These are phyloP conservation scores for Cataglyphis hispanica DNA, from an alignment of 1,140 invertebrate species.

Conservation along the genomic window DNA sequence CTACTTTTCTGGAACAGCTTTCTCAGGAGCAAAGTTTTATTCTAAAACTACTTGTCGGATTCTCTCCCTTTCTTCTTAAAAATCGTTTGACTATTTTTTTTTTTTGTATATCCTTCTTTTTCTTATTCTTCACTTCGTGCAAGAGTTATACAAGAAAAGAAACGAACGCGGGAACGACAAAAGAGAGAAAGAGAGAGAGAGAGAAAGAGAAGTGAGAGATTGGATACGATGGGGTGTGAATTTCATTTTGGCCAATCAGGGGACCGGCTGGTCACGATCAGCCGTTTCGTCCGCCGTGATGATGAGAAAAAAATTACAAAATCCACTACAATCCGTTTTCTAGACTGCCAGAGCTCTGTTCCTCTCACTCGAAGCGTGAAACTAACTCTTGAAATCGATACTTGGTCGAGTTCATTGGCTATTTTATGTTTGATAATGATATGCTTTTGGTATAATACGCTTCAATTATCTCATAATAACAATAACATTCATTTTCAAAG, in stretches of 20 bases:
- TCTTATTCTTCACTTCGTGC: not conserved
- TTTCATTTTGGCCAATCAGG: slow-evolving; percentile 73
- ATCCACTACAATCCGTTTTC: slow-evolving; percentile 79
- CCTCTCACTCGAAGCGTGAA: slow-evolving; percentile 48
- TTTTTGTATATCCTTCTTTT: not conserved
- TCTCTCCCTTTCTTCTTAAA: slow-evolving; percentile 51
- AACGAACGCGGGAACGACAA: slow-evolving; percentile 14
- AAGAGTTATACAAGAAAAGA: not conserved
- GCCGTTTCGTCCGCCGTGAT: slow-evolving; percentile 76
- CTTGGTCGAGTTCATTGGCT: slow-evolving; percentile 13
- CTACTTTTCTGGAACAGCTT: slow-evolving; percentile 51
- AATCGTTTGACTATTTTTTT: slow-evolving; percentile 12
- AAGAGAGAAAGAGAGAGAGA: slow-evolving; percentile 18
- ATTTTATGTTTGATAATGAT: slow-evolving; percentile 14
- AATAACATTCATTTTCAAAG: slow-evolving; percentile 12
- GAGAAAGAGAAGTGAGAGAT: slow-evolving; percentile 31
- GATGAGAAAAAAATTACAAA: slow-evolving; percentile 75
- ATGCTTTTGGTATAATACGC: not conserved
- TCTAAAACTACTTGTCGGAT: slow-evolving; percentile 72
- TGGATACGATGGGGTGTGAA: slow-evolving; percentile 63
- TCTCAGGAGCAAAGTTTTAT: slow-evolving; percentile 48
- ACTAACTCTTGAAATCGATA: slow-evolving; percentile 33
- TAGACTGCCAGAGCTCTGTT: slow-evolving; percentile 67
- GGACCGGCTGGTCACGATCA: slow-evolving; percentile 83
- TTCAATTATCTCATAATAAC: slow-evolving; percentile 24